Conservation (phyloP, 2,888 invertebrate species). For the Drosophila ezoana region DNA sequence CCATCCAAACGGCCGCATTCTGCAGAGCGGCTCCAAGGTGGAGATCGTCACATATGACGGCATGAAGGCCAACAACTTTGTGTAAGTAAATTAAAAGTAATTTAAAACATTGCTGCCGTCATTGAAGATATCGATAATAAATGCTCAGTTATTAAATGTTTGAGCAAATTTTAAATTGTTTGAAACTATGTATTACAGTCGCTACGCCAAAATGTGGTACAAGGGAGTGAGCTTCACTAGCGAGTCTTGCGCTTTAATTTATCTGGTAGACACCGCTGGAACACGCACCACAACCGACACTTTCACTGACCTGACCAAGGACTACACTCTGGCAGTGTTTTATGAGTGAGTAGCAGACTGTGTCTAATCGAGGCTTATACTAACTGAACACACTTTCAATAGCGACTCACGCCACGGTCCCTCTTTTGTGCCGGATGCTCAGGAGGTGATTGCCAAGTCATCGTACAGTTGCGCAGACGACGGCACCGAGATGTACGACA, state of each 20-base stretch:
- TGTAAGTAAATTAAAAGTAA: slow-evolving; percentile 81
- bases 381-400: slow-evolving; percentile 6
- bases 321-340: slow-evolving; percentile 93
- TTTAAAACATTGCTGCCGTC: too few relatives aligned
- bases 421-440: slow-evolving; percentile 90
- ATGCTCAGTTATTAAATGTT: too few relatives aligned
- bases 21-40: slow-evolving; percentile 94
- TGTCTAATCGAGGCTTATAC: too few relatives aligned
- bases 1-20: slow-evolving; percentile 94
- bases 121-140: too few relatives aligned
- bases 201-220: slow-evolving; percentile 97
- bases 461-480: slow-evolving; percentile 93
- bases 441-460: slow-evolving; percentile 89
- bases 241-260: slow-evolving; percentile 93
- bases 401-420: slow-evolving; percentile 91
- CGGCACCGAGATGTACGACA: slow-evolving; percentile 94
- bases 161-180: too few relatives aligned
- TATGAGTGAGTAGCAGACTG: slow-evolving; percentile 87
- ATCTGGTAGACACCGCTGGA: slow-evolving; percentile 94
- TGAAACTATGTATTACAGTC: slow-evolving; percentile 80
- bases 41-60: slow-evolving; percentile 93
- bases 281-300: slow-evolving; percentile 95
- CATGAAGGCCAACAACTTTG: slow-evolving; percentile 93
- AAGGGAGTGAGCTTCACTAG: slow-evolving; percentile 96
- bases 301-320: slow-evolving; percentile 93